phyloP scores from a whole-genome alignment of 2,888 invertebrate genomes.

The Caenorhabditis sulstoni region DNA sequence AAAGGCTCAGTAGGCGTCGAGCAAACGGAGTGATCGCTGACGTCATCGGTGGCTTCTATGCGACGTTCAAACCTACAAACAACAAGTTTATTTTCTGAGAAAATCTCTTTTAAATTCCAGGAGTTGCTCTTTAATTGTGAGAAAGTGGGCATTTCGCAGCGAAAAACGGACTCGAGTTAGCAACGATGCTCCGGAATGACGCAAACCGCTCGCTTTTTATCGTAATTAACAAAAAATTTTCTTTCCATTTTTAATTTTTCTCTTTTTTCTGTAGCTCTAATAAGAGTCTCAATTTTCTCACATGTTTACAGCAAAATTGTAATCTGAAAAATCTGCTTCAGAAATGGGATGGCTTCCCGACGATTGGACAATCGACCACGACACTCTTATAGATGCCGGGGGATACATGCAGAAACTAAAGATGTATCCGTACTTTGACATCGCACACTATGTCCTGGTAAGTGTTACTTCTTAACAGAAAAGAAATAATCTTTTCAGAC shows the following conservation, averaged over 20 bases:
- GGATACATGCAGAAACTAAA: conserved; percentile 98
- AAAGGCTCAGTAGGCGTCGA: conserved; percentile 30
- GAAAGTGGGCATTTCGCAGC: neutral
- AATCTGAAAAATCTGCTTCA: conserved; percentile 2
- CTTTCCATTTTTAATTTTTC: neutral
- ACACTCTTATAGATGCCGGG: conserved; percentile 88
- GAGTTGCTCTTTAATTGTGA: neutral
- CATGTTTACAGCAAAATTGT: neutral
- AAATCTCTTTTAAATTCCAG: neutral
- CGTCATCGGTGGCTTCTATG: too few species aligned
- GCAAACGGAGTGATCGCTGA: conserved; percentile 2
- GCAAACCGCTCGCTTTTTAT: conserved; percentile 27
- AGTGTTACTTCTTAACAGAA: conserved; percentile 46
- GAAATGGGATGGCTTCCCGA: conserved; percentile 59
- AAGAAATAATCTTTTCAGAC: conserved; percentile 64
- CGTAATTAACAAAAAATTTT: conserved; percentile 12
- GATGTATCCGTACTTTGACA: conserved; percentile 99
- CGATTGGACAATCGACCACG: conserved; percentile 72
- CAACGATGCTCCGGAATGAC: conserved; percentile 44
- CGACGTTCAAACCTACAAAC: too few species aligned
- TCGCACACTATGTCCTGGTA: conserved; percentile 91
- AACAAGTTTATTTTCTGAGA: conserved; percentile 12
- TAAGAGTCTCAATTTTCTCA: neutral
- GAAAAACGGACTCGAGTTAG: neutral
- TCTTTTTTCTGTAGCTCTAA: neutral